These are phyloP conservation scores for Drosophila nigrodunni DNA, from an alignment of 1,140 invertebrate genomes.

Conservation along the genomic window DNA sequence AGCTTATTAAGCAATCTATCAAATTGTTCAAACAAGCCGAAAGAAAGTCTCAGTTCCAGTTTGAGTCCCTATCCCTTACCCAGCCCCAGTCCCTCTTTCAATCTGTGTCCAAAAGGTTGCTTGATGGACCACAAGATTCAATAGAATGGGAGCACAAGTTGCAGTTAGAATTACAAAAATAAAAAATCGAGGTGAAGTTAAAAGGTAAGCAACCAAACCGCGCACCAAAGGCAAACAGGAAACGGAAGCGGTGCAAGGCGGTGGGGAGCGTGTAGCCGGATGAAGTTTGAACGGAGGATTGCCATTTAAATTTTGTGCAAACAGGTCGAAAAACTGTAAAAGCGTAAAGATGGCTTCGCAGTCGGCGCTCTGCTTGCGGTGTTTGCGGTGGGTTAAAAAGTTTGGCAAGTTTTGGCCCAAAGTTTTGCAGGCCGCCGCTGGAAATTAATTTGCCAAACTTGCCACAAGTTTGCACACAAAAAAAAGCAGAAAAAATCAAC, in stretches of 20 bases:
- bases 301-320: constrained; percentile 81
- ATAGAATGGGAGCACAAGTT: constrained; percentile 40
- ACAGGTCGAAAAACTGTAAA: constrained; percentile 82
- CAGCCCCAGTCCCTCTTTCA: background rate
- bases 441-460: constrained; percentile 83
- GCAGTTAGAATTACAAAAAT: constrained; percentile 13
- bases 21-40: constrained; percentile 72
- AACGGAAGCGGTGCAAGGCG: constrained; percentile 55
- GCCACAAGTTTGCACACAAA: constrained; percentile 63
- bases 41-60: background rate
- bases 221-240: constrained; percentile 68
- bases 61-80: background rate
- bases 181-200: constrained; percentile 50
- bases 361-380: constrained; percentile 63
- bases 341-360: constrained; percentile 74
- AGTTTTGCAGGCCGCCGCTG: constrained; percentile 73
- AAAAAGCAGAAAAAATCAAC: constrained; percentile 20
- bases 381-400: constrained; percentile 79
- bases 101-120: constrained; percentile 37
- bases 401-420: constrained; percentile 73
- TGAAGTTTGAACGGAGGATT: constrained; percentile 17
- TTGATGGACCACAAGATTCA: constrained; percentile 59
- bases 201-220: constrained; percentile 75
- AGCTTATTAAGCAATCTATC: constrained; percentile 83
- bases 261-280: background rate